Percentiles rank a stretch among this genome's conserved stretches.
Conservation (phyloP, 2,797 vertebrate genomes). For the Coranthus polyacanthus region DNA sequence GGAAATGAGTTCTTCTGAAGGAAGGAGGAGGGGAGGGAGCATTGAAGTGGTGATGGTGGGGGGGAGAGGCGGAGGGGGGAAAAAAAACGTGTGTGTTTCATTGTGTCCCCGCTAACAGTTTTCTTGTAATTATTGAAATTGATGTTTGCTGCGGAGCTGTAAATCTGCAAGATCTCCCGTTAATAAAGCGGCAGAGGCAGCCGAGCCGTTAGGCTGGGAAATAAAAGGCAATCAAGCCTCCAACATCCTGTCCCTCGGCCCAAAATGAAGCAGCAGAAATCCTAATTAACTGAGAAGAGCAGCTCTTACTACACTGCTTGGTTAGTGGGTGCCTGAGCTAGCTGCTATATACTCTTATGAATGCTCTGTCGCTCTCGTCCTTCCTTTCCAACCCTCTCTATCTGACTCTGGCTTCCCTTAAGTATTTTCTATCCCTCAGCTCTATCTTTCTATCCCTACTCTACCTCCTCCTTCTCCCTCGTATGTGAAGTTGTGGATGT, state of each 20-base stretch:
- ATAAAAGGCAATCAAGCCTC: slow-evolving; percentile 87
- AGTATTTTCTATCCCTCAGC: slow-evolving; percentile 52
- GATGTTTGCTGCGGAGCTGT: slow-evolving; percentile 82
- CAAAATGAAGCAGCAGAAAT: slow-evolving; percentile 84
- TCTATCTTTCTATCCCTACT: slow-evolving; percentile 35
- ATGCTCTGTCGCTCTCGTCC: slow-evolving; percentile 27
- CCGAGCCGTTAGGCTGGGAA: slow-evolving; percentile 78
- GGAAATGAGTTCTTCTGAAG: slow-evolving; percentile 64
- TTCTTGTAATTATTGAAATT: slow-evolving; percentile 86
- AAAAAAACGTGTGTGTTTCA: slow-evolving; percentile 37
- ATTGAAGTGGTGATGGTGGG: slow-evolving; percentile 36
- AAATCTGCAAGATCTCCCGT: slow-evolving; percentile 83
- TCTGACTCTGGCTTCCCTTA: slow-evolving; percentile 58
- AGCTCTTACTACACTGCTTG: slow-evolving; percentile 64
- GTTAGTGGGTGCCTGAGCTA: slow-evolving; percentile 55
- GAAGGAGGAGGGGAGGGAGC: slow-evolving; percentile 52
- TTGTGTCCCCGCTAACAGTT: slow-evolving; percentile 79
- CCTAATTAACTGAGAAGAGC: slow-evolving; percentile 85
- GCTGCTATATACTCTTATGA: slow-evolving; percentile 71
- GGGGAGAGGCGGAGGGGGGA: background rate
- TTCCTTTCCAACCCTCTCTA: slow-evolving; percentile 51
- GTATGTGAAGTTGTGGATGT: slow-evolving; percentile 71
- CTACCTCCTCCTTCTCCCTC: slow-evolving; percentile 39
- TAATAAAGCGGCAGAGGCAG: slow-evolving; percentile 80
- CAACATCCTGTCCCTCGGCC: slow-evolving; percentile 79